A percentile compares a stretch with the other conserved stretches of the same genome.
Conservation (phyloP, 2,797 vertebrate species). For the Sebastes iracundus region DNA sequence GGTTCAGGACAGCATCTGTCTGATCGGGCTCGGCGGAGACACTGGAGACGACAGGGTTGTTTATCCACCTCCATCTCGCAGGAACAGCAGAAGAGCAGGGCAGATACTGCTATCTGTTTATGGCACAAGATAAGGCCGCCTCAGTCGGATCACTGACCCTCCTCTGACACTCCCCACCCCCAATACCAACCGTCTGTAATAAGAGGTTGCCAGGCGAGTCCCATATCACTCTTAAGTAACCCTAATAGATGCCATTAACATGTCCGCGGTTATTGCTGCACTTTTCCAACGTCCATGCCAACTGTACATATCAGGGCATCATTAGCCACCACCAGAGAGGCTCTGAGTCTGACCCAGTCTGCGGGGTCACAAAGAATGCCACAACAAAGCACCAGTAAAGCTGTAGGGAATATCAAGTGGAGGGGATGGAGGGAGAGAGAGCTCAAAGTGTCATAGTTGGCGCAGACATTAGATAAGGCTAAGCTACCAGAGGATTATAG, state of each 20-base stretch:
- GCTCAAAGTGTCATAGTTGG: slow-evolving; percentile 71
- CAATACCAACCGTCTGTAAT: slow-evolving; percentile 74
- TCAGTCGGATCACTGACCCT: slow-evolving; percentile 85
- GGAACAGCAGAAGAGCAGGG: slow-evolving; percentile 74
- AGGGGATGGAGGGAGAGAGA: slow-evolving; percentile 46
- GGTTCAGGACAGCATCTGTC: slow-evolving; percentile 55
- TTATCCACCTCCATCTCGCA: slow-evolving; percentile 81
- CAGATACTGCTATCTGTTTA: slow-evolving; percentile 87
- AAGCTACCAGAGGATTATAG: slow-evolving; percentile 75
- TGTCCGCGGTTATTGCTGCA: slow-evolving; percentile 80
- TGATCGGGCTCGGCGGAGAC: slow-evolving; percentile 60
- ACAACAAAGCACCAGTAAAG: slow-evolving; percentile 67
- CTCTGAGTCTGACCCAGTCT: slow-evolving; percentile 60
- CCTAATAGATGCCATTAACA: slow-evolving; percentile 88
- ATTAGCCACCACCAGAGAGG: slow-evolving; percentile 59
- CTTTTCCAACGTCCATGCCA: slow-evolving; percentile 74
- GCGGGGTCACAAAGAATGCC: slow-evolving; percentile 66
- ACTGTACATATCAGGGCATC: slow-evolving; percentile 68
- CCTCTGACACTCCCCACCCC: slow-evolving; percentile 76
- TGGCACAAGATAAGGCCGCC: slow-evolving; percentile 85
- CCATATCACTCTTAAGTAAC: slow-evolving; percentile 87
- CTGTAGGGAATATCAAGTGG: slow-evolving; percentile 63
- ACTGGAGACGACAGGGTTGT: slow-evolving; percentile 74
- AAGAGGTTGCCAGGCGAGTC: slow-evolving; percentile 88
- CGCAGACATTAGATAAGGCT: slow-evolving; percentile 71